These are phyloP conservation scores for Aspidiotus rigidus DNA, from an alignment of 2,888 invertebrate species.

Conservation along the genomic window DNA sequence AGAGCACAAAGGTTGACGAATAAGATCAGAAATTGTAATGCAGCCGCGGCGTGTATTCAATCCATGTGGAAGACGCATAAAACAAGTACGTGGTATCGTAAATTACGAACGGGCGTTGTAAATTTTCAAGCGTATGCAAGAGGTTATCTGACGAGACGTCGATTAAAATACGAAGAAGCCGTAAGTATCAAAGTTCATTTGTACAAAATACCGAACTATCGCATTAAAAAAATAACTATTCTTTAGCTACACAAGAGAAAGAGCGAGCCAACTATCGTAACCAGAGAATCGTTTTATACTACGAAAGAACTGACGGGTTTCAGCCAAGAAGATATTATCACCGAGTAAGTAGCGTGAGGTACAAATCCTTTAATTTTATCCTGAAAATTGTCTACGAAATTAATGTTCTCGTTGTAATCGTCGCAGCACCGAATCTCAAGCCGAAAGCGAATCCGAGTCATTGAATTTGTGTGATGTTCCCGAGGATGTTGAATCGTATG, in stretches of 20 bases:
- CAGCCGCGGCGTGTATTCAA: constrained; percentile 62
- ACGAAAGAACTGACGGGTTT: constrained; percentile 45
- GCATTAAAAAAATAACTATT: too few relatives aligned
- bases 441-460: constrained; percentile 30
- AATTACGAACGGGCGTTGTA: constrained; percentile 52
- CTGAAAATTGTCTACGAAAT: neutral
- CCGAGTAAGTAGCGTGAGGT: constrained; percentile 42
- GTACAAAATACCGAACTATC: too few relatives aligned
- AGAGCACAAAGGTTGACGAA: constrained; percentile 50
- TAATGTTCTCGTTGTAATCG: neutral
- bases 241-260: constrained; percentile 12
- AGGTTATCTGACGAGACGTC: constrained; percentile 44
- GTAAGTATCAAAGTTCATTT: too few relatives aligned
- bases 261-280: constrained; percentile 23
- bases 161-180: neutral
- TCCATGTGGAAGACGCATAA: constrained; percentile 65
- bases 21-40: constrained; percentile 47
- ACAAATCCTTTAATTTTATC: neutral
- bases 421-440: constrained; percentile 26
- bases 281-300: constrained; percentile 25
- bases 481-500: constrained; percentile 15
- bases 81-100: constrained; percentile 57
- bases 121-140: constrained; percentile 63
- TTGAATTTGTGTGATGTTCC: constrained; percentile 18
- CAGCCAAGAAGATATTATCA: constrained; percentile 49